These are phyloP conservation scores for Semotilus atromaculatus DNA, from an alignment of 2,797 vertebrate species.

Conservation along the genomic window DNA sequence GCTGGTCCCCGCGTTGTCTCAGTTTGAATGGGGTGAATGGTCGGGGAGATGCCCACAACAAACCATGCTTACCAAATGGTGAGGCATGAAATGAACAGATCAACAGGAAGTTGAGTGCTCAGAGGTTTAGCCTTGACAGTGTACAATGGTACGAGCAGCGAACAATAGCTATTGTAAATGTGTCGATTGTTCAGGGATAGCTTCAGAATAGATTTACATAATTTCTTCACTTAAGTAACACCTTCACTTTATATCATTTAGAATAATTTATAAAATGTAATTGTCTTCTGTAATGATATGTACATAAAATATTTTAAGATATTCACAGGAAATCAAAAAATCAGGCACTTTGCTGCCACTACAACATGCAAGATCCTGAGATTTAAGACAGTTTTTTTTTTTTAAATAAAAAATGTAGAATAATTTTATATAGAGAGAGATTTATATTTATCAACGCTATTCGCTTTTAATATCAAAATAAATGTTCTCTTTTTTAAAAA, in stretches of 20 bases:
- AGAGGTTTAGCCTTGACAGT: constrained; percentile 39
- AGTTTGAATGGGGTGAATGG: constrained; percentile 43
- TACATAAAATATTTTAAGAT: constrained; percentile 85
- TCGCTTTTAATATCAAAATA: constrained; percentile 83
- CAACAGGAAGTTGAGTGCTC: constrained; percentile 33
- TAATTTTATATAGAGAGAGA: constrained; percentile 84
- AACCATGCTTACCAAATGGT: constrained; percentile 46
- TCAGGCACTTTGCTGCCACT: constrained; percentile 78
- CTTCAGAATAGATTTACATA: constrained; percentile 49
- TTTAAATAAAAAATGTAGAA: constrained; percentile 84
- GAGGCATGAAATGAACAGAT: constrained; percentile 46
- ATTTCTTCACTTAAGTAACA: constrained; percentile 64
- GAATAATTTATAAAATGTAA: constrained; percentile 84
- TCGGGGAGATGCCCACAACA: constrained; percentile 49
- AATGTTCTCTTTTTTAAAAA: constrained; percentile 74
- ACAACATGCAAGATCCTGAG: constrained; percentile 82
- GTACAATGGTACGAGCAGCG: constrained; percentile 41
- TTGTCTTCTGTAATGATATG: constrained; percentile 75
- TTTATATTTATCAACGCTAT: constrained; percentile 82
- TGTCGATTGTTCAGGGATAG: constrained; percentile 10
- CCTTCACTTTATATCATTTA: constrained; percentile 76
- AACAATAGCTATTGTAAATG: constrained; percentile 41
- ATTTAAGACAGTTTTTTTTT: constrained; percentile 78
- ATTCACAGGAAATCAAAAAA: constrained; percentile 82
- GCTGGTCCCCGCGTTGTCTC: constrained; percentile 50